phyloP scores from a whole-genome alignment of 2,113 vertebrate genomes.

The Accipiter virgatus region DNA sequence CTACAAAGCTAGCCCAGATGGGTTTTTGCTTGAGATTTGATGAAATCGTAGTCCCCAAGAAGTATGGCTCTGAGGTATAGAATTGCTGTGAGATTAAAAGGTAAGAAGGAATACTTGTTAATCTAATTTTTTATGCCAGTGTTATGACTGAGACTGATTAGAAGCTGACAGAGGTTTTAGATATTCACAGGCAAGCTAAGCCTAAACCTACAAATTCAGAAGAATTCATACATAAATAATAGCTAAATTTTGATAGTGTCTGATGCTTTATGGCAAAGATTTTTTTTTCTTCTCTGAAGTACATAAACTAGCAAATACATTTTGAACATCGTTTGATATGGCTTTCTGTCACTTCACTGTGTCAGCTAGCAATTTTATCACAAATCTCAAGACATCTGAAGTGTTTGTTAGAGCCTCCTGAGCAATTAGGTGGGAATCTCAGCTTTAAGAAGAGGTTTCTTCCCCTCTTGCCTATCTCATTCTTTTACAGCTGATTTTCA shows the following conservation, averaged over 20 bases:
- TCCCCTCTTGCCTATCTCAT: neutral
- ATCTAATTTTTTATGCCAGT: neutral
- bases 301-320: neutral
- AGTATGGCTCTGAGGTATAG: neutral
- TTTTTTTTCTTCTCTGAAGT: neutral
- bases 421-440: neutral
- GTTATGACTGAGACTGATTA: neutral
- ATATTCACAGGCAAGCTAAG: neutral
- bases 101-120: neutral
- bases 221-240: neutral
- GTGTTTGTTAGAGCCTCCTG: neutral
- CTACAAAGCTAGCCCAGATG: neutral
- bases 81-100: neutral
- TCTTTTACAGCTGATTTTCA: neutral
- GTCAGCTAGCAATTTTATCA: neutral
- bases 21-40: neutral
- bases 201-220: neutral
- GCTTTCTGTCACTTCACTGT: neutral
- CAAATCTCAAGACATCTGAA: neutral
- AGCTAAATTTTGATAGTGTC: neutral
- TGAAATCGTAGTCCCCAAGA: neutral
- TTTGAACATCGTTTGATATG: neutral
- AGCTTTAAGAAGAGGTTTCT: neutral
- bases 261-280: neutral
- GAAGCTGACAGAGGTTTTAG: neutral